A percentile compares a stretch with the other conserved stretches of the same genome.
Evolutionary conservation across 2,797 vertebrate species (phyloP).

Genomic region (Xenopus petersii): DNA sequence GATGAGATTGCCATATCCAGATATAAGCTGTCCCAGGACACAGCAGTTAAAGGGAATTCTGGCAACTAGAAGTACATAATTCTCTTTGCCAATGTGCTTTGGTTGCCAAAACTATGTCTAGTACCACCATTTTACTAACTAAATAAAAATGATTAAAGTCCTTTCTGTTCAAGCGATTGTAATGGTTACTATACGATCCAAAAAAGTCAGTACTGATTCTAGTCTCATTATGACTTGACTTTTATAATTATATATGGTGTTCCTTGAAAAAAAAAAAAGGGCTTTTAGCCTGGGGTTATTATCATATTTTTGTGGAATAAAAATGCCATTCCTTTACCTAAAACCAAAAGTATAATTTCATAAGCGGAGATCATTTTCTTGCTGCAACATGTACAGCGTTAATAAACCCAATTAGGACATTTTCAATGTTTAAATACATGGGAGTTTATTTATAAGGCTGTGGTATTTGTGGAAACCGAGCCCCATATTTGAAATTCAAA

Average conservation of each 20-base stretch:
- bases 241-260: background rate
- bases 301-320: background rate
- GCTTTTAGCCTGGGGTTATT: background rate
- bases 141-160: background rate
- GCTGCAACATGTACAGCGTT: background rate
- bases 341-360: background rate
- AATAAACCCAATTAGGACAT: background rate
- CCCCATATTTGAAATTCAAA: background rate
- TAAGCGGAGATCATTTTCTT: background rate
- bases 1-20: slow-evolving; percentile 10
- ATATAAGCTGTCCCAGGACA: background rate
- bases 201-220: background rate
- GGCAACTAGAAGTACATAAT: background rate
- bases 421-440: background rate
- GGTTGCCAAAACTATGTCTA: too few relatives aligned
- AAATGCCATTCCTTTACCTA: background rate
- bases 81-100: background rate
- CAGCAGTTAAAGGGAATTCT: background rate
- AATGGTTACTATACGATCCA: background rate
- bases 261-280: background rate
- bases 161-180: background rate
- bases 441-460: background rate
- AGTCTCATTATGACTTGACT: background rate
- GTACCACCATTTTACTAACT: background rate
- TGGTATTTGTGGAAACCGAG: background rate